Evolutionary conservation across 2,888 invertebrate species (phyloP).

Genomic region (Tinea semifulvella): DNA sequence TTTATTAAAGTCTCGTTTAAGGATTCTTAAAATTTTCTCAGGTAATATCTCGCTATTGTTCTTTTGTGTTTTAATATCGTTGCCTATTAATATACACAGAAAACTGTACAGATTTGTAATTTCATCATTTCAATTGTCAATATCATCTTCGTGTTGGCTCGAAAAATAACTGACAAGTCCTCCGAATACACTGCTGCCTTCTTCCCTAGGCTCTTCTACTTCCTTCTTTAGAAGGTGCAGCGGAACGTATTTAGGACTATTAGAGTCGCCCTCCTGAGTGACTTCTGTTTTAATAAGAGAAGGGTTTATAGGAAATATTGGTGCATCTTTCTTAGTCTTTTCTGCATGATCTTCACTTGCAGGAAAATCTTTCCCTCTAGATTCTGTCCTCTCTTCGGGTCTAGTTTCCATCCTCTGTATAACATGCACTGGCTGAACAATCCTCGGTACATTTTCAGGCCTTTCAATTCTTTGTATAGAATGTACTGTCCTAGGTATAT

Average conservation of each 20-base stretch:
- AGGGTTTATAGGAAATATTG: background rate
- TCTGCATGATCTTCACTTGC: background rate
- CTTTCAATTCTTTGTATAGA: background rate
- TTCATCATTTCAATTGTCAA: conserved; percentile 63
- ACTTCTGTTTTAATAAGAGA: conserved; percentile 2
- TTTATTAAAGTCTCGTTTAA: too few species aligned
- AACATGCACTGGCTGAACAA: background rate
- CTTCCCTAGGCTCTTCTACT: conserved; percentile 34
- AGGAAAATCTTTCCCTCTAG: background rate
- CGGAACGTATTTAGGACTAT: background rate
- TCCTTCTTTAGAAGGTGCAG: background rate
- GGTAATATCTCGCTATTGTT: too few species aligned
- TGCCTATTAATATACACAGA: too few species aligned
- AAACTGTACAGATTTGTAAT: too few species aligned
- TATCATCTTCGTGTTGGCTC: conserved; percentile 87
- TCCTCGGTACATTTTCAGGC: background rate
- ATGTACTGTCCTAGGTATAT: background rate
- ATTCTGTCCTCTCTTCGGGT: background rate
- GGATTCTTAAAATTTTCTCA: too few species aligned
- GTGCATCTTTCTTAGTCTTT: background rate
- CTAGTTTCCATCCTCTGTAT: background rate
- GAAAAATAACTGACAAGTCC: conserved; percentile 93
- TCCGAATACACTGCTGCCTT: conserved; percentile 81
- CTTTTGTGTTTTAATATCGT: too few species aligned
- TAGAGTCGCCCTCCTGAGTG: background rate